phyloP scores from a whole-genome alignment of 2,797 vertebrate genomes.

The Ambastaia sidthimunki region DNA sequence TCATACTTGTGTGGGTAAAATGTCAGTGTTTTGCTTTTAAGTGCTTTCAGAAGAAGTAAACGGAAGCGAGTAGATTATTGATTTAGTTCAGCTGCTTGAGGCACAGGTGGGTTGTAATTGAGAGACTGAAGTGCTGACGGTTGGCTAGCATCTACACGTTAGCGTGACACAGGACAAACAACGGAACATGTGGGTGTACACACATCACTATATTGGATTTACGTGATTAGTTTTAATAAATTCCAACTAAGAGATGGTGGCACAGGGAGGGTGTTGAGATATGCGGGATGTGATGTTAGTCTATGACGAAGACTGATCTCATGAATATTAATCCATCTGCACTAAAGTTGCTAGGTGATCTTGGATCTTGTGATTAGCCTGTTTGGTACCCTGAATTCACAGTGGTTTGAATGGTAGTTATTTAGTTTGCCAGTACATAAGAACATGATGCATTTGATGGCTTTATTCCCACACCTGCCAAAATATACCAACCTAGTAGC shows the following conservation, averaged over 20 bases:
- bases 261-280: neutral
- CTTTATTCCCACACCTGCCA: too few relatives aligned
- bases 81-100: conserved; percentile 43
- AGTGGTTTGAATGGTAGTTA: neutral
- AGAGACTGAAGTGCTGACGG: neutral
- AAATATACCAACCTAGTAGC: too few relatives aligned
- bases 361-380: too few relatives aligned
- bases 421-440: neutral
- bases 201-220: neutral
- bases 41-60: conserved; percentile 29
- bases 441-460: neutral
- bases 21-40: conserved; percentile 20
- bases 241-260: neutral
- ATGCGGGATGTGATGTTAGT: neutral
- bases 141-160: neutral
- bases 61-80: conserved; percentile 44
- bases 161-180: neutral
- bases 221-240: neutral
- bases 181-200: neutral
- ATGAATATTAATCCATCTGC: neutral
- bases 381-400: neutral
- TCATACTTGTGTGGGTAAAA: neutral
- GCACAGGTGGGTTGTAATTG: conserved; percentile 38
- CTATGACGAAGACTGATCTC: neutral
- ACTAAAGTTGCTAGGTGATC: neutral